These are phyloP conservation scores for Protaetia brevitarsis DNA, from an alignment of 1,140 invertebrate species.

Conservation along the genomic window DNA sequence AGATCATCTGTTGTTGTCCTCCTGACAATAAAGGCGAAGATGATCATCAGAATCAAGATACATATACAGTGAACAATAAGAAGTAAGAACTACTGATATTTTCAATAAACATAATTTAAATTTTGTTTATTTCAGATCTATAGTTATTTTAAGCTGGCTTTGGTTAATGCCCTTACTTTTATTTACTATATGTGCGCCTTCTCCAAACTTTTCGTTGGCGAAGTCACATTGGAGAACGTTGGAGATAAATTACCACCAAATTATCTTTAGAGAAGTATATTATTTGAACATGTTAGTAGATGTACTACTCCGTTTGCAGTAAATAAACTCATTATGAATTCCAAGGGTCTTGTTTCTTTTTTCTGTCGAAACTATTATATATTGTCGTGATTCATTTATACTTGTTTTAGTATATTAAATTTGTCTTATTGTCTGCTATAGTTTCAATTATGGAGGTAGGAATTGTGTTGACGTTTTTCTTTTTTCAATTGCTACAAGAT, in stretches of 20 bases:
- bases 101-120: not conserved
- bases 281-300: not conserved
- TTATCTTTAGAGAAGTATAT: not conserved
- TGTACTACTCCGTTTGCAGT: too few species aligned
- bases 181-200: not conserved
- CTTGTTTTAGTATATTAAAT: too few species aligned
- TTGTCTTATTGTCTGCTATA: not conserved
- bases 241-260: not conserved
- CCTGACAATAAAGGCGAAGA: not conserved
- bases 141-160: not conserved
- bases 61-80: not conserved
- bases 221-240: not conserved
- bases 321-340: too few species aligned
- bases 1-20: not conserved
- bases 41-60: not conserved
- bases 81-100: not conserved
- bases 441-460: too few species aligned
- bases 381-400: too few species aligned
- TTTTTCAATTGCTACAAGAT: too few species aligned
- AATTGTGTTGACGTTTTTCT: too few species aligned
- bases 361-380: too few species aligned
- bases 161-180: not conserved
- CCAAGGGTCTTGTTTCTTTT: too few species aligned
- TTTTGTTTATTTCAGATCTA: not conserved
- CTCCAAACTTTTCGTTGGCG: not conserved